Conservation (phyloP, 2,797 vertebrate genomes). For the Hydrophis major region DNA sequence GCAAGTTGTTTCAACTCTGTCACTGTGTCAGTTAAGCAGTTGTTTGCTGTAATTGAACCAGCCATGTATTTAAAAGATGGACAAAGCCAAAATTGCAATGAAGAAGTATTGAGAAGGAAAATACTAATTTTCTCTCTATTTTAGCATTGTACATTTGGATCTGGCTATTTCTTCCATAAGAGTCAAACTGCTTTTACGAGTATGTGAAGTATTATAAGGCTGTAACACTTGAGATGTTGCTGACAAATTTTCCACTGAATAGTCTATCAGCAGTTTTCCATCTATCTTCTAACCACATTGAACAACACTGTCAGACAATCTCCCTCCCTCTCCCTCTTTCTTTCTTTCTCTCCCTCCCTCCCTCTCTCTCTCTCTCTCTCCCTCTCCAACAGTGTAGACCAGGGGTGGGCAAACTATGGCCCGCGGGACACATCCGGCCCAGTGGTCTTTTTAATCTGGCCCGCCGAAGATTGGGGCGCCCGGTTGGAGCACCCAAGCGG, state of each 20-base stretch:
- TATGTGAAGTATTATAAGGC: background rate
- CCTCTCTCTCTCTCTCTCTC: no score
- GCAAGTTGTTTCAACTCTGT: background rate
- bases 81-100: background rate
- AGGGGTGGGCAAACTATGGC: no score
- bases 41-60: background rate
- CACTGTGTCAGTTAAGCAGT: no score
- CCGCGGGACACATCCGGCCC: no score
- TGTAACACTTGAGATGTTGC: no score
- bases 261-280: background rate
- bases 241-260: background rate
- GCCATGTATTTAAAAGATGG: background rate
- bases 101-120: background rate
- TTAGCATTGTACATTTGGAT: background rate
- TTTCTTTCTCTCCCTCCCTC: no score
- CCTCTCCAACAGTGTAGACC: background rate
- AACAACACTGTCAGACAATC: background rate
- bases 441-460: no score
- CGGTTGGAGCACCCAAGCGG: no score
- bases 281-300: background rate
- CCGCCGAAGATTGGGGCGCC: no score
- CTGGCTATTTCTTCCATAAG: background rate
- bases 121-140: background rate
- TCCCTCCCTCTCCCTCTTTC: no score
- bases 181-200: background rate